Conservation (phyloP, 1,140 invertebrate genomes). For the Plectrocnemia conspersa region DNA sequence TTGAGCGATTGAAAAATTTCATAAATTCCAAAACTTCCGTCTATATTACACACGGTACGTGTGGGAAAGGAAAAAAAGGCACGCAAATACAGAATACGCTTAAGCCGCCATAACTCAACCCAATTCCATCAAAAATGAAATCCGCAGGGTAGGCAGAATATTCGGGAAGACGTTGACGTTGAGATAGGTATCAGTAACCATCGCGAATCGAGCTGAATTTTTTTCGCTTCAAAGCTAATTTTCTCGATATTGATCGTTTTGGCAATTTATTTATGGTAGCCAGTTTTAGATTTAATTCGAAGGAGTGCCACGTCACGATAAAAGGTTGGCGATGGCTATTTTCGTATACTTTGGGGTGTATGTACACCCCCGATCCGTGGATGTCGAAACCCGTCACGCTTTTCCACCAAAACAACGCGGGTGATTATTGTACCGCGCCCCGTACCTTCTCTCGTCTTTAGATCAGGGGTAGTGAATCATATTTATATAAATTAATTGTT, state of each 20-base stretch:
- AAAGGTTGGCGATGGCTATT: constrained; percentile 6
- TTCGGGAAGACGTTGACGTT: no score
- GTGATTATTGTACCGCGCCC: constrained; percentile 27
- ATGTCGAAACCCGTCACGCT: constrained; percentile 29
- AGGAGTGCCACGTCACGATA: neutral
- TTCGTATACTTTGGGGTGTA: constrained; percentile 16
- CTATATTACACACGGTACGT: no score
- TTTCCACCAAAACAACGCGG: constrained; percentile 31
- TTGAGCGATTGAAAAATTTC: no score
- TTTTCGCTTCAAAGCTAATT: no score
- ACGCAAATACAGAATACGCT: constrained; percentile 16
- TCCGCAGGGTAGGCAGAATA: constrained; percentile 13
- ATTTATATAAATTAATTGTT: no score
- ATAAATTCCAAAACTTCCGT: constrained; percentile 6
- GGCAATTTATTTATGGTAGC: no score
- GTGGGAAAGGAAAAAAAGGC: constrained; percentile 1
- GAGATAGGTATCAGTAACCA: no score
- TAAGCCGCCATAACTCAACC: constrained; percentile 21
- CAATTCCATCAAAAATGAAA: constrained; percentile 28
- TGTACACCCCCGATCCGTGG: constrained; percentile 4
- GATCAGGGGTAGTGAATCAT: constrained; percentile 15
- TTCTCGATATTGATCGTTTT: no score
- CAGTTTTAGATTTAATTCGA: no score
- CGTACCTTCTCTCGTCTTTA: constrained; percentile 16
- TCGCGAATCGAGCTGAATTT: no score